phyloP scores from a whole-genome alignment of 2,888 invertebrate species.

The Marronus borbonicus region DNA sequence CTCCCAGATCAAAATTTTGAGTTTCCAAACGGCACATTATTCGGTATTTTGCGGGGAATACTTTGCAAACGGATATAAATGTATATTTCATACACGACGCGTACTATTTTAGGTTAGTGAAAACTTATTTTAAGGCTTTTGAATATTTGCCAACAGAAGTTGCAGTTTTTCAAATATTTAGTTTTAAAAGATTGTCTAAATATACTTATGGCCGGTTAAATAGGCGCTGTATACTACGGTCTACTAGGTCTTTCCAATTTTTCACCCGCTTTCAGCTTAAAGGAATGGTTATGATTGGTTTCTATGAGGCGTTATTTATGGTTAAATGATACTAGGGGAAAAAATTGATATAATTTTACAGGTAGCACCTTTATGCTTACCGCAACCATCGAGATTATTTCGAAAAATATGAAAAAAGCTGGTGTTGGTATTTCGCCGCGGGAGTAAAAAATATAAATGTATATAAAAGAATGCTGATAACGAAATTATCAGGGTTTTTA shows the following conservation, averaged over 20 bases:
- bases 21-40: background rate
- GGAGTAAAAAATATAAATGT: background rate
- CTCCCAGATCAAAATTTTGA: background rate
- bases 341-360: background rate
- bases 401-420: constrained; percentile 1
- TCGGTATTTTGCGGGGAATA: constrained; percentile 12
- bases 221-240: background rate
- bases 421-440: background rate
- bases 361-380: background rate
- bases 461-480: constrained; percentile 38
- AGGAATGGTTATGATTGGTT: background rate
- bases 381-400: constrained; percentile 2
- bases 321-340: background rate
- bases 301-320: constrained; percentile 4
- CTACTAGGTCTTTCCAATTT: background rate
- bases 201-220: constrained; percentile 5
- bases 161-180: constrained; percentile 60
- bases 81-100: constrained; percentile 42
- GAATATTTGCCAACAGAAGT: constrained; percentile 60
- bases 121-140: constrained; percentile 47
- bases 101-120: constrained; percentile 57
- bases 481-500: constrained; percentile 36
- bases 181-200: constrained; percentile 52
- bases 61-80: constrained; percentile 33
- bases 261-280: too few species aligned